Percentiles rank a stretch among this genome's conserved stretches.
These are phyloP conservation scores for Calephelis nemesis DNA, from an alignment of 1,140 invertebrate species.

Conservation along the genomic window DNA sequence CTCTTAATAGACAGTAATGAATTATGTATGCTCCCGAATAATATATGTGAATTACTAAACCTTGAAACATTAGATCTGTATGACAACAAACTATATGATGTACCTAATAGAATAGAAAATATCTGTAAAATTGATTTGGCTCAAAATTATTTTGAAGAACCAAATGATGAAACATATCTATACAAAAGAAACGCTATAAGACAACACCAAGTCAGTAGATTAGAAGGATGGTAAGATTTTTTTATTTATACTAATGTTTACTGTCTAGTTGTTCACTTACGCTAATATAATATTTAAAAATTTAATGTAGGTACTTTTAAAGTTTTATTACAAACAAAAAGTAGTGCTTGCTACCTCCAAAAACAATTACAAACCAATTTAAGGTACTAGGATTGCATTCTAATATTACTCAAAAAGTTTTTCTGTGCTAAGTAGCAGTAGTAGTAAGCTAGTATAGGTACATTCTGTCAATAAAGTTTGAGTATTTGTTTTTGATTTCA, in stretches of 20 bases:
- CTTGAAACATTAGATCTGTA: slow-evolving; percentile 58
- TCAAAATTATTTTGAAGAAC: slow-evolving; percentile 64
- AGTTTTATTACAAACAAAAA: too few relatives aligned
- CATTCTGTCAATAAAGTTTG: too few relatives aligned
- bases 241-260: neutral
- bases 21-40: slow-evolving; percentile 54
- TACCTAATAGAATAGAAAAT: slow-evolving; percentile 36
- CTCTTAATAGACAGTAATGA: slow-evolving; percentile 52
- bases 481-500: too few relatives aligned
- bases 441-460: too few relatives aligned
- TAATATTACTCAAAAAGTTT: too few relatives aligned
- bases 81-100: slow-evolving; percentile 55
- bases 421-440: too few relatives aligned
- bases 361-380: too few relatives aligned
- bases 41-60: slow-evolving; percentile 37
- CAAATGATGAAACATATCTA: slow-evolving; percentile 46
- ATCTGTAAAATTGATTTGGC: slow-evolving; percentile 57
- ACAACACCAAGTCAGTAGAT: slow-evolving; percentile 33
- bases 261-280: too few relatives aligned
- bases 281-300: too few relatives aligned
- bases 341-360: too few relatives aligned
- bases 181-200: slow-evolving; percentile 49
- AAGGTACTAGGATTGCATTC: too few relatives aligned
- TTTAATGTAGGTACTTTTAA: too few relatives aligned
- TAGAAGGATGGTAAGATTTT: slow-evolving; percentile 47